These are phyloP conservation scores for Osedax frankpressi DNA, from an alignment of 2,888 invertebrate genomes.

Conservation along the genomic window DNA sequence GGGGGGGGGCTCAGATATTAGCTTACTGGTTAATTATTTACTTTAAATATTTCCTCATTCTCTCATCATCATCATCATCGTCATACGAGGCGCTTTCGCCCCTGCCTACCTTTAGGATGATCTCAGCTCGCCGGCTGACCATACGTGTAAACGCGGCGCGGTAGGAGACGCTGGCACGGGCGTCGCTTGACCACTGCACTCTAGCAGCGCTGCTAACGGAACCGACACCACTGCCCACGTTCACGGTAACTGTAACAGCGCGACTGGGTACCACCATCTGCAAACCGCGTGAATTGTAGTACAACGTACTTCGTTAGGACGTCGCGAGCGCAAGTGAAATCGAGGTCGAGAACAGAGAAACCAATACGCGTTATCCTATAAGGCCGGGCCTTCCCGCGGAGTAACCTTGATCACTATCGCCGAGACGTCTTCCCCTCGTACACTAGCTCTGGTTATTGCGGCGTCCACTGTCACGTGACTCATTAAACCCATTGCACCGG, in stretches of 20 bases:
- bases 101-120: background rate
- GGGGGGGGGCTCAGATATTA: background rate
- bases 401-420: slow-evolving; percentile 27
- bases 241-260: too few relatives aligned
- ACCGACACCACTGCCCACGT: background rate
- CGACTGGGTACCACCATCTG: too few relatives aligned
- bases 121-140: background rate
- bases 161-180: background rate
- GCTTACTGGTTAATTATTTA: too few relatives aligned
- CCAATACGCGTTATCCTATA: too few relatives aligned
- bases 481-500: background rate
- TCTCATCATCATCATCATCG: too few relatives aligned
- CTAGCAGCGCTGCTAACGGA: background rate
- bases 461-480: background rate
- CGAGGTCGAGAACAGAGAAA: too few relatives aligned
- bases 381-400: too few relatives aligned
- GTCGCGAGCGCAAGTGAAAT: too few relatives aligned
- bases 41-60: too few relatives aligned
- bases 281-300: too few relatives aligned
- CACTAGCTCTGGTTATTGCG: slow-evolving; percentile 24
- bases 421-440: slow-evolving; percentile 23
- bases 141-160: background rate
- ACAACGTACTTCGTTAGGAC: too few relatives aligned
- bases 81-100: background rate
- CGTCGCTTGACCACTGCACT: background rate